Evolutionary conservation across 2,888 invertebrate species (phyloP).

Genomic region (Diloba caeruleocephala): DNA sequence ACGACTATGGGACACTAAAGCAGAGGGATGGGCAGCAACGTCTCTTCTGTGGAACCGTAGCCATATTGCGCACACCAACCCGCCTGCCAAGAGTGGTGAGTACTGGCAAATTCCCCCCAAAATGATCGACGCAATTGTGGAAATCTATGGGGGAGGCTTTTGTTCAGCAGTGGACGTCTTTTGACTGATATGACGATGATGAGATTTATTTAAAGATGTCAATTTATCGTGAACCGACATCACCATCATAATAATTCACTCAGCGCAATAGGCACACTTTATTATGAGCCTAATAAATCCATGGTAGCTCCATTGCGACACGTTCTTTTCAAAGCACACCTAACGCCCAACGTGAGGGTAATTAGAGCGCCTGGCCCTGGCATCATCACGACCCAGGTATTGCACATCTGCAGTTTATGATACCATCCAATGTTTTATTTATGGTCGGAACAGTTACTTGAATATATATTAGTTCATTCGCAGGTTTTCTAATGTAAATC

Average conservation of each 20-base stretch:
- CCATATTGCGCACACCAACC: too few species aligned
- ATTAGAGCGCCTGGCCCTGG: slow-evolving; percentile 40
- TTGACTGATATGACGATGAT: too few species aligned
- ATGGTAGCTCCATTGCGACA: slow-evolving; percentile 8
- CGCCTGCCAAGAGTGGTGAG: too few species aligned
- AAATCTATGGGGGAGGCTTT: too few species aligned
- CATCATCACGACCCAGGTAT: slow-evolving; percentile 31
- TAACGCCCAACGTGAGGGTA: slow-evolving; percentile 14
- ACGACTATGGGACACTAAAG: too few species aligned
- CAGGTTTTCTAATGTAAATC: slow-evolving; percentile 29
- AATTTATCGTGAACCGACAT: slow-evolving; percentile 1
- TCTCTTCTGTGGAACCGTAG: too few species aligned
- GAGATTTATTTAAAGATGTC: not conserved
- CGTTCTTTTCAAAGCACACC: slow-evolving; percentile 20
- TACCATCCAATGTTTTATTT: slow-evolving; percentile 31
- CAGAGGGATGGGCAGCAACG: too few species aligned
- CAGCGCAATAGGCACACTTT: not conserved
- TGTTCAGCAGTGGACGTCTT: too few species aligned
- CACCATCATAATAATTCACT: slow-evolving; percentile 5
- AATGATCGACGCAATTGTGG: too few species aligned
- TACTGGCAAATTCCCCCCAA: too few species aligned
- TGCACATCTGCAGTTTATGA: slow-evolving; percentile 33
- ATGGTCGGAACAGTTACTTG: slow-evolving; percentile 14
- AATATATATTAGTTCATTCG: slow-evolving; percentile 27
- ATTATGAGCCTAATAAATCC: not conserved